A percentile compares a stretch with the other conserved stretches of the same genome.
These are phyloP conservation scores for Patagioenas fasciata DNA, from an alignment of 2,113 vertebrate genomes.

Conservation along the genomic window DNA sequence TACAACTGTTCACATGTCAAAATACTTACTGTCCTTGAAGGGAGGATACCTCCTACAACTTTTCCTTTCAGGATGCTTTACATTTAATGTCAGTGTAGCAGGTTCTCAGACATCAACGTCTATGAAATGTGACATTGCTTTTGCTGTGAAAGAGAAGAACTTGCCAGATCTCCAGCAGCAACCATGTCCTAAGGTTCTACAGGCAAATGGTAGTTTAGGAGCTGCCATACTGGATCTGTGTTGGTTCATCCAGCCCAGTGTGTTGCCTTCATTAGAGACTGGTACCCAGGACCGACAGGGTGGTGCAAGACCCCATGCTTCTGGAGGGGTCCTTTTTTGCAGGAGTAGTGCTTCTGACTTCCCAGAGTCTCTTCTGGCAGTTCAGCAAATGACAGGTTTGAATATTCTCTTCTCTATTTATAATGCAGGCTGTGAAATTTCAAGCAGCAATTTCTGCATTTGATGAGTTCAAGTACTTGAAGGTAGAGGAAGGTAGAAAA, in stretches of 20 bases:
- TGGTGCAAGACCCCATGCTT: rapidly evolving
- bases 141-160: background rate
- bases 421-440: background rate
- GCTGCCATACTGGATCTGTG: rapidly evolving
- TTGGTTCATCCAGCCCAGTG: rapidly evolving
- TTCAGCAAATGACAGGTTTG: background rate
- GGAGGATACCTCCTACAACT: background rate
- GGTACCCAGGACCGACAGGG: rapidly evolving
- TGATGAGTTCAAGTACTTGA: background rate
- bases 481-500: background rate
- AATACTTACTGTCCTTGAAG: background rate
- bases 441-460: background rate
- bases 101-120: background rate
- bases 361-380: background rate
- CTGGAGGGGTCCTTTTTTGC: rapidly evolving
- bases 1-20: background rate
- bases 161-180: background rate
- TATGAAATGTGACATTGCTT: background rate
- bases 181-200: background rate
- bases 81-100: background rate
- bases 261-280: background rate
- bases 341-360: background rate
- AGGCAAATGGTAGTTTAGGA: background rate
- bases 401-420: background rate
- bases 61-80: background rate